A percentile compares a stretch with the other conserved stretches of the same genome.
Conservation (phyloP, 2,797 vertebrate genomes). For the Ceryle rudis region DNA sequence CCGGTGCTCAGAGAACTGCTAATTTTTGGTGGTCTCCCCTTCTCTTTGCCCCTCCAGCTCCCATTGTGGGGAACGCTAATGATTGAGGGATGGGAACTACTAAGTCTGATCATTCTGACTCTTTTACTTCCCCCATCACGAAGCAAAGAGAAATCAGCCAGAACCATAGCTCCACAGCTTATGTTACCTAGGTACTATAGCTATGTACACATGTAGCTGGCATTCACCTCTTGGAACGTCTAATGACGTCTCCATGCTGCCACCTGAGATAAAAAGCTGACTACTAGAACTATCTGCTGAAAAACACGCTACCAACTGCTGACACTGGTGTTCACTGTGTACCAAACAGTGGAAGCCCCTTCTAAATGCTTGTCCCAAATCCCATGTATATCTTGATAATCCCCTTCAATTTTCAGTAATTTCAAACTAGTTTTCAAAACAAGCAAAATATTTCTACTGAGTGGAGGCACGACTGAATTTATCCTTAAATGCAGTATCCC, state of each 20-base stretch:
- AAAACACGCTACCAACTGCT: background rate
- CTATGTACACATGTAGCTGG: background rate
- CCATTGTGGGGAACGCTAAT: background rate
- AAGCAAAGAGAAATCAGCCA: background rate
- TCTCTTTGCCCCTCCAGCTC: background rate
- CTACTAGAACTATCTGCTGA: background rate
- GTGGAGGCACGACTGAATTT: background rate
- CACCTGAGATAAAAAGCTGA: background rate
- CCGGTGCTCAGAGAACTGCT: background rate
- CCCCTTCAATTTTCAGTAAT: background rate
- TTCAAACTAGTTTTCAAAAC: background rate
- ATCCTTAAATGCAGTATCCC: background rate
- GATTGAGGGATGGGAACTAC: background rate
- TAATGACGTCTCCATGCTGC: background rate
- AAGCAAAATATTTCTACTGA: background rate
- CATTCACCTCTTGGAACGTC: background rate
- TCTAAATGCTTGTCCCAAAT: background rate
- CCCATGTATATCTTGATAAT: background rate
- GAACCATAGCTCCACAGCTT: background rate
- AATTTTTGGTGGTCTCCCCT: background rate
- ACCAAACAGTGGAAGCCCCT: background rate
- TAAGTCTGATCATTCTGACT: background rate
- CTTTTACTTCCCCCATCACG: fast-evolving
- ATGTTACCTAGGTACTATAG: background rate
- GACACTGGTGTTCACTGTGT: background rate